phyloP scores from a whole-genome alignment of 2,113 vertebrate genomes.

The Rhizomys pruinosus region DNA sequence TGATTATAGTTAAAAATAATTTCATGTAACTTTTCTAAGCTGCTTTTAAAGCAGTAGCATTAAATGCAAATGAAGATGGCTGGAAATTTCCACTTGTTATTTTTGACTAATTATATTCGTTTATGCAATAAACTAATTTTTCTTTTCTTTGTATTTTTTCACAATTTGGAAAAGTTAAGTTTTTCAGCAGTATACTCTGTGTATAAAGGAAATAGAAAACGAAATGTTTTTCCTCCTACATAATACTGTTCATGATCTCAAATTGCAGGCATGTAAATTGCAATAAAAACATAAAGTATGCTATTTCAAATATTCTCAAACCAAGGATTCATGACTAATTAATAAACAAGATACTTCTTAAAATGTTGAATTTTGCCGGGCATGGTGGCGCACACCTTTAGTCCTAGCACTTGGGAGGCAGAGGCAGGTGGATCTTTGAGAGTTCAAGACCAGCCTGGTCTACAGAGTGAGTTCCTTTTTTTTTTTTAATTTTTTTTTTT shows the following conservation, averaged over 20 bases:
- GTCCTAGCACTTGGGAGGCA: no score
- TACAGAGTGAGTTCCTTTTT: no score
- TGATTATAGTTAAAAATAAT: conserved; percentile 73
- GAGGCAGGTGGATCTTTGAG: no score
- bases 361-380: conserved; percentile 4
- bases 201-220: neutral
- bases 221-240: neutral
- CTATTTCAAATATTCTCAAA: conserved; percentile 39
- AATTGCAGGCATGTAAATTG: neutral
- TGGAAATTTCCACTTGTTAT: conserved; percentile 77
- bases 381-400: no score
- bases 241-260: neutral
- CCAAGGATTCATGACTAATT: neutral
- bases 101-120: conserved; percentile 70
- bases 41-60: conserved; percentile 69
- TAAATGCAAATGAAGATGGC: neutral
- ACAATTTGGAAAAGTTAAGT: conserved; percentile 61
- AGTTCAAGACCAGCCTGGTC: no score
- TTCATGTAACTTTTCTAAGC: conserved; percentile 76
- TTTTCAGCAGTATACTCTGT: neutral
- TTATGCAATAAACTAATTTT: conserved; percentile 77
- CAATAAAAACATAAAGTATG: neutral
- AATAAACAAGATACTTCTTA: neutral
- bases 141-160: conserved; percentile 56
- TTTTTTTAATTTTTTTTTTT: no score